phyloP scores from a whole-genome alignment of 2,797 vertebrate genomes.

The Acanthiza pusilla region DNA sequence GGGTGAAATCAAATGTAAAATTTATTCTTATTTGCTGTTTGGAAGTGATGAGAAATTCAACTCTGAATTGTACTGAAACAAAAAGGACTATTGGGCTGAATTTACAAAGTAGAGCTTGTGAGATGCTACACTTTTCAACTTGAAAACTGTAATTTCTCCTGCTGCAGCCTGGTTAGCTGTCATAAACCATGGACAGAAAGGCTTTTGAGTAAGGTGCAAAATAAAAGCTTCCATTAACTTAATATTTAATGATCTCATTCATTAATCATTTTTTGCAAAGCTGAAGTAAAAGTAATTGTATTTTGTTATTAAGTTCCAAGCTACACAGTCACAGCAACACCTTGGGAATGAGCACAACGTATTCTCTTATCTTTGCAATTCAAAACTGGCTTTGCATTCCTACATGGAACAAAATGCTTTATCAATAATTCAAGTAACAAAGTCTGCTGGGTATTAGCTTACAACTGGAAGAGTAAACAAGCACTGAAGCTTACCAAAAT shows the following conservation, averaged over 20 bases:
- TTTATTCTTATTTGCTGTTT: not conserved
- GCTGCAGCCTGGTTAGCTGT: not conserved
- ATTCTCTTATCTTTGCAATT: not conserved
- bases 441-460: constrained; percentile 61
- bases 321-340: not conserved
- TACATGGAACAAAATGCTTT: constrained; percentile 66
- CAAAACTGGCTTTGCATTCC: constrained; percentile 34
- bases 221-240: not conserved
- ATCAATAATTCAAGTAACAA: constrained; percentile 77
- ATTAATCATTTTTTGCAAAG: not conserved
- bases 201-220: not conserved
- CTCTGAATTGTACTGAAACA: not conserved
- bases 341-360: not conserved
- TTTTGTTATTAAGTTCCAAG: constrained; percentile 23
- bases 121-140: not conserved
- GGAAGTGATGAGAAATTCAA: not conserved
- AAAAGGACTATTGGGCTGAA: not conserved
- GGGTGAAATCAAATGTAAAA: not conserved
- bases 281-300: not conserved
- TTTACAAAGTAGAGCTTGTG: not conserved
- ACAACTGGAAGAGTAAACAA: constrained; percentile 67
- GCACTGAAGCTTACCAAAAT: constrained; percentile 35
- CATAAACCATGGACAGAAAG: not conserved
- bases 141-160: not conserved
- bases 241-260: not conserved